Evolutionary conservation across 1,140 invertebrate genomes (phyloP).

Genomic region (Druon quercuslanigerum): DNA sequence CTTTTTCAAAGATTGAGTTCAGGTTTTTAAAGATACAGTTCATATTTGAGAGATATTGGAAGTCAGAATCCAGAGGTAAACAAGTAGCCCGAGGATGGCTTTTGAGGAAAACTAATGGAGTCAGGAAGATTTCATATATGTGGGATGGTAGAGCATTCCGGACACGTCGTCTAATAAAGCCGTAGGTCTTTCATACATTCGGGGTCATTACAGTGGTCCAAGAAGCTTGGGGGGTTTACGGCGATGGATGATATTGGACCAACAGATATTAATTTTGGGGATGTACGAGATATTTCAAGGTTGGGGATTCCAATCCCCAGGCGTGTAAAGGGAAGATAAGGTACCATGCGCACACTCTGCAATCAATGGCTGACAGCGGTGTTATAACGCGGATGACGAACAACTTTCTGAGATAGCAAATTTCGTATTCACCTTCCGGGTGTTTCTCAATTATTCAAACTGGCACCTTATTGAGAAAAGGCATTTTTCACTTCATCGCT

Average conservation of each 20-base stretch:
- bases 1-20: too few species aligned
- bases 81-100: too few species aligned
- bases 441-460: too few species aligned
- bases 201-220: constrained; percentile 33
- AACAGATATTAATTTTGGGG: constrained; percentile 74
- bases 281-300: constrained; percentile 71
- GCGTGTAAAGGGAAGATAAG: constrained; percentile 73
- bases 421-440: too few species aligned
- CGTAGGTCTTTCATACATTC: constrained; percentile 43
- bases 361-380: constrained; percentile 66
- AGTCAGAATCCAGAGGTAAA: too few species aligned
- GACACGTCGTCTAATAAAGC: constrained; percentile 58
- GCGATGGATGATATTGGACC: constrained; percentile 69
- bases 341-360: constrained; percentile 60
- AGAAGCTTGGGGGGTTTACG: constrained; percentile 45
- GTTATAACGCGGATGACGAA: constrained; percentile 55
- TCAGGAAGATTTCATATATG: constrained; percentile 10
- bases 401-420: constrained; percentile 34
- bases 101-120: constrained; percentile 15
- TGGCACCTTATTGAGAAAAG: too few species aligned
- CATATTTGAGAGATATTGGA: too few species aligned
- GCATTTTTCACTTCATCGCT: too few species aligned
- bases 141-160: constrained; percentile 37
- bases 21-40: too few species aligned
- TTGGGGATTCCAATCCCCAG: constrained; percentile 65